These are phyloP conservation scores for Plutella xylostella DNA, from an alignment of 2,888 invertebrate genomes.

Conservation along the genomic window DNA sequence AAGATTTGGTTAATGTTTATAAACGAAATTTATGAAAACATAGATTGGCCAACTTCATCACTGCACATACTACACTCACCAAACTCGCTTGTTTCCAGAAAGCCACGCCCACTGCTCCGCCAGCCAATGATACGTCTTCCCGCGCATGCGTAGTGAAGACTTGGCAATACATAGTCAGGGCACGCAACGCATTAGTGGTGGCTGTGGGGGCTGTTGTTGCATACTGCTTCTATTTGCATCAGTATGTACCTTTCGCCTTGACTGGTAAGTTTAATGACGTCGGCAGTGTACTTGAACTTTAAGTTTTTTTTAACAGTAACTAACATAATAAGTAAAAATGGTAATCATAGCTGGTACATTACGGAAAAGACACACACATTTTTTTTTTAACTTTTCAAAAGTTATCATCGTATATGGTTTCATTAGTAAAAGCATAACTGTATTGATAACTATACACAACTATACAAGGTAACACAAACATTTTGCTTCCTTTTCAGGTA, in stretches of 20 bases:
- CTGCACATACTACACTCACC: neutral
- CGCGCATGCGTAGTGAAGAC: slow-evolving; percentile 13
- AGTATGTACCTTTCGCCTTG: slow-evolving; percentile 74
- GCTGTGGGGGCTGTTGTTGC: slow-evolving; percentile 76
- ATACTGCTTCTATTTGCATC: slow-evolving; percentile 41
- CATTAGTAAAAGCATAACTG: too few relatives aligned
- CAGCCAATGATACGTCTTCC: neutral
- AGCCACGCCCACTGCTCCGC: neutral
- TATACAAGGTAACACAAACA: too few relatives aligned
- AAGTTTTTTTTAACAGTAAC: too few relatives aligned
- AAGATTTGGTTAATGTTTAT: too few relatives aligned
- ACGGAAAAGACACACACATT: too few relatives aligned
- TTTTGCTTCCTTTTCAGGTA: slow-evolving; percentile 36
- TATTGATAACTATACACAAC: too few relatives aligned
- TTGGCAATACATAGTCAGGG: slow-evolving; percentile 65
- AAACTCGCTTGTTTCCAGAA: neutral
- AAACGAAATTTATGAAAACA: neutral
- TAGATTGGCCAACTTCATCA: neutral
- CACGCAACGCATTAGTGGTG: slow-evolving; percentile 85
- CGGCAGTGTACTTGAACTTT: too few relatives aligned
- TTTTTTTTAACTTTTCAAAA: too few relatives aligned
- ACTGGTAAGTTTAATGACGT: slow-evolving; percentile 63
- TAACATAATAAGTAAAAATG: too few relatives aligned
- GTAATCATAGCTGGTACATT: too few relatives aligned
- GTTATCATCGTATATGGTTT: too few relatives aligned